A percentile compares a stretch with the other conserved stretches of the same genome.
Conservation (phyloP, 2,888 invertebrate species). For the Terebella lapidaria region DNA sequence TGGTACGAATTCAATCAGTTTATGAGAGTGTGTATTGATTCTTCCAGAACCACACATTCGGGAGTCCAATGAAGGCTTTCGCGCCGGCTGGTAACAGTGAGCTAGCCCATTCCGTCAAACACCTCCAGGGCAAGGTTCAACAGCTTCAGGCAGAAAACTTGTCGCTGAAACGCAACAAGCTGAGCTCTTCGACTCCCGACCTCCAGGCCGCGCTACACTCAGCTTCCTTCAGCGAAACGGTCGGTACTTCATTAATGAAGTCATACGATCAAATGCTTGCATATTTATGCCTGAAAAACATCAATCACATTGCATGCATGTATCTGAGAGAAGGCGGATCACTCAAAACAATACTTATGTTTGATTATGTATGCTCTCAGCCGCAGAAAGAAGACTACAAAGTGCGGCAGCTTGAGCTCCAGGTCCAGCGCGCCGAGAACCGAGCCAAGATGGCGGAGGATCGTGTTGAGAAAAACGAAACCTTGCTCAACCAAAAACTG, state of each 20-base stretch:
- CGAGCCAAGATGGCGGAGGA: slow-evolving; percentile 22
- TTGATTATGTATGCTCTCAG: too few species aligned
- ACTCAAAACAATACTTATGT: too few species aligned
- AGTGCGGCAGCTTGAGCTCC: slow-evolving; percentile 19
- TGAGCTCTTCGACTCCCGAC: slow-evolving; percentile 18
- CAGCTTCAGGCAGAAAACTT: slow-evolving; percentile 39
- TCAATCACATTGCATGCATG: too few species aligned
- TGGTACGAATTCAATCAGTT: too few species aligned
- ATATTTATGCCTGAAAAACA: too few species aligned
- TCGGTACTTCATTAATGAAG: too few species aligned
- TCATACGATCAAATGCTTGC: too few species aligned
- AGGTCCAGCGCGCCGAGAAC: slow-evolving; percentile 16
- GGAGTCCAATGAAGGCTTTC: neutral
- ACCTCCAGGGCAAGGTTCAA: slow-evolving; percentile 36
- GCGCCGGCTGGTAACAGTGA: neutral
- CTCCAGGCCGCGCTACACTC: slow-evolving; percentile 3
- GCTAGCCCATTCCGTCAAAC: neutral
- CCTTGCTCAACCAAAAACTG: slow-evolving; percentile 40
- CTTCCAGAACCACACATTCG: neutral
- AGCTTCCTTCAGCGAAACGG: neutral
- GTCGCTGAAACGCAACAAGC: slow-evolving; percentile 18
- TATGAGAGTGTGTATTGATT: neutral
- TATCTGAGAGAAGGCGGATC: too few species aligned
- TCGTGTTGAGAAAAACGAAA: slow-evolving; percentile 26
- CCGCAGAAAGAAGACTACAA: neutral